phyloP scores from a whole-genome alignment of 2,113 vertebrate genomes.

The Pteruthius melanotis region DNA sequence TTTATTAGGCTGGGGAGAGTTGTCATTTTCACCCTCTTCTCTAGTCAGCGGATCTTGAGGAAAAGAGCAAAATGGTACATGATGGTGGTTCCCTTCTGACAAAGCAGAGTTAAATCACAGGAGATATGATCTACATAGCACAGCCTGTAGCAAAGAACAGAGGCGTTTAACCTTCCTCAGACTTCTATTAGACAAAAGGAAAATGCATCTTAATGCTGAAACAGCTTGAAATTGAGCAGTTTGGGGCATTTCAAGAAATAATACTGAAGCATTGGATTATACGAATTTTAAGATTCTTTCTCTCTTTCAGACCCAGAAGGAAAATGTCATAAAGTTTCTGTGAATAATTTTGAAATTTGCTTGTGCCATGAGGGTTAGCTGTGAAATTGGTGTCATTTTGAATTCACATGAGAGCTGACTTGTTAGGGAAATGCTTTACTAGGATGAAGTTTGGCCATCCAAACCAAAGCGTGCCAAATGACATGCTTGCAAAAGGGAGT shows the following conservation, averaged over 20 bases:
- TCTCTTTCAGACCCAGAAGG: not conserved
- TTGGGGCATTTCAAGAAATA: not conserved
- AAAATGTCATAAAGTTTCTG: not conserved
- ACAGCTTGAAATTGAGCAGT: conserved; percentile 16
- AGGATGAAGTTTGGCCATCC: not conserved
- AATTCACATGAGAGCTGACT: not conserved
- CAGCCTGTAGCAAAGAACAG: not conserved
- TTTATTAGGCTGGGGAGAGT: not conserved
- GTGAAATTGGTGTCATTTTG: not conserved
- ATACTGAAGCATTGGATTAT: not conserved
- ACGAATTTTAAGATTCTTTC: not conserved
- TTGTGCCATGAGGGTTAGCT: not conserved
- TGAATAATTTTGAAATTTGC: conserved; percentile 23
- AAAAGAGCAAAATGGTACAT: not conserved
- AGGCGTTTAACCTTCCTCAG: not conserved
- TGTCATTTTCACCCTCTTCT: not conserved
- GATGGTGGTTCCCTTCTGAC: not conserved
- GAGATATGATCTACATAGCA: not conserved
- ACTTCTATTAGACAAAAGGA: not conserved
- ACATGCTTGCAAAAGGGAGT: not conserved
- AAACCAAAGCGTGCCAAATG: rapidly evolving
- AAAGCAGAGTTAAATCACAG: conserved; percentile 12
- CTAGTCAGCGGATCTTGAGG: not conserved
- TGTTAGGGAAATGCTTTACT: not conserved
- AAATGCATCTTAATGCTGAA: not conserved